phyloP scores from a whole-genome alignment of 2,113 vertebrate species.

The Sinocyclocheilus anshuiensis region DNA sequence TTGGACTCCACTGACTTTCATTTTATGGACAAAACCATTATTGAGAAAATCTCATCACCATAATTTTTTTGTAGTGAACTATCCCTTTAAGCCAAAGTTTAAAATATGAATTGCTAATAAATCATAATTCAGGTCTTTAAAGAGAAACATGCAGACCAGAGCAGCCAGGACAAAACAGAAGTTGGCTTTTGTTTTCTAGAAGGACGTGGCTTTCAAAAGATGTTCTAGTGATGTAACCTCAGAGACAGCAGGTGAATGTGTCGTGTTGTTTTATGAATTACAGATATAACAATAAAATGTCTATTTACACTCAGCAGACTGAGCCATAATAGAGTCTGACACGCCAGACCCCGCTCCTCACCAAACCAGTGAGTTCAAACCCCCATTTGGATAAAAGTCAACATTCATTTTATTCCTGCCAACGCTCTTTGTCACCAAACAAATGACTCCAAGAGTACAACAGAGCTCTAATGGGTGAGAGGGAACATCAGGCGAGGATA shows the following conservation, averaged over 20 bases:
- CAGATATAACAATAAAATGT: slow-evolving; percentile 28
- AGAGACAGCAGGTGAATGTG: slow-evolving; percentile 4
- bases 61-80: not conserved
- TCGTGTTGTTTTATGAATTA: slow-evolving; percentile 7
- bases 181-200: not conserved
- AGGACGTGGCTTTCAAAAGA: not conserved
- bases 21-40: not conserved
- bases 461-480: slow-evolving; percentile 4
- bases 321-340: slow-evolving; percentile 23
- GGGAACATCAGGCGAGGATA: slow-evolving; percentile 9
- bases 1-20: not conserved
- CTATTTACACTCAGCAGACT: slow-evolving; percentile 35
- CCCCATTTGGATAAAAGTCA: slow-evolving; percentile 35
- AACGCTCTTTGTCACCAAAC: slow-evolving; percentile 31
- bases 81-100: not conserved
- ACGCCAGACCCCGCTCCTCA: not conserved
- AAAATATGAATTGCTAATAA: not conserved
- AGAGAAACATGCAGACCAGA: not conserved
- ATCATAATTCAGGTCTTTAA: not conserved
- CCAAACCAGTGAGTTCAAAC: slow-evolving; percentile 18
- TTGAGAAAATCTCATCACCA: not conserved
- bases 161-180: slow-evolving; percentile 2
- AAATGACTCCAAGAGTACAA: slow-evolving; percentile 8
- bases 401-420: slow-evolving; percentile 29
- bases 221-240: slow-evolving; percentile 18